Evolutionary conservation across 37 sponge, comb jelly and placozoan species (phyloP).

Genomic region (Corticium candelabrum): DNA sequence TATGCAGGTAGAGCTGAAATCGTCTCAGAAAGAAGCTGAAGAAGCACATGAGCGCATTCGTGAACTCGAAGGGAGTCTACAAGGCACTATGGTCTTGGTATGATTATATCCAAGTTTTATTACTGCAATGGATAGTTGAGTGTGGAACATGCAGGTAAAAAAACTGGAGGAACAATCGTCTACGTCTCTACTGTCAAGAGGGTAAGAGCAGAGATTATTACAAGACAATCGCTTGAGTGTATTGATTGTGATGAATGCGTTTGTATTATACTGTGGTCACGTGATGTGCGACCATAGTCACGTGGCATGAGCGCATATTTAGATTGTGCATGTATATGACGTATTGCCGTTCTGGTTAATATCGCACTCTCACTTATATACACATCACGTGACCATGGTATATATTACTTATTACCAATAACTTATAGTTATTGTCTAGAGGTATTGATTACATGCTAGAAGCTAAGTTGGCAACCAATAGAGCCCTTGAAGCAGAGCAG

Average conservation of each 20-base stretch:
- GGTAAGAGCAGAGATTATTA: slow-evolving; percentile 21
- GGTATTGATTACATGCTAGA: slow-evolving; percentile 76
- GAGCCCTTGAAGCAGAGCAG: slow-evolving; percentile 61
- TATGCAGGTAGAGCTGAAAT: slow-evolving; percentile 36
- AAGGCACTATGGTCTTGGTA: slow-evolving; percentile 40
- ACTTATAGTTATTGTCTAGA: slow-evolving; percentile 3
- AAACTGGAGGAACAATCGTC: slow-evolving; percentile 59
- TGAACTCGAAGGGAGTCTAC: slow-evolving; percentile 58
- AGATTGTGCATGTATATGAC: no score
- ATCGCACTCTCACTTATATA: no score
- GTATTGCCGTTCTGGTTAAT: no score
- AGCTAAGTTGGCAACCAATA: slow-evolving; percentile 45
- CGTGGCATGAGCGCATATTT: no score
- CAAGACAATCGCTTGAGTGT: slow-evolving; percentile 8
- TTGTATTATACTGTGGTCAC: no score
- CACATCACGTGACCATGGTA: no score
- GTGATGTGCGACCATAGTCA: no score
- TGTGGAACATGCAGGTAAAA: slow-evolving; percentile 29
- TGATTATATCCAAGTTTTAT: slow-evolving; percentile 9
- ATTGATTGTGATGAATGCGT: neutral
- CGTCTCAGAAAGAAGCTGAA: slow-evolving; percentile 14
- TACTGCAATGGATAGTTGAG: neutral
- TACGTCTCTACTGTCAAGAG: slow-evolving; percentile 16
- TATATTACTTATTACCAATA: neutral
- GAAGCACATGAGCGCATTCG: slow-evolving; percentile 35